Evolutionary conservation across 2,888 invertebrate species (phyloP), one percentile per base, ranked within the genome.

Genomic region (Nineta flava): DNA sequence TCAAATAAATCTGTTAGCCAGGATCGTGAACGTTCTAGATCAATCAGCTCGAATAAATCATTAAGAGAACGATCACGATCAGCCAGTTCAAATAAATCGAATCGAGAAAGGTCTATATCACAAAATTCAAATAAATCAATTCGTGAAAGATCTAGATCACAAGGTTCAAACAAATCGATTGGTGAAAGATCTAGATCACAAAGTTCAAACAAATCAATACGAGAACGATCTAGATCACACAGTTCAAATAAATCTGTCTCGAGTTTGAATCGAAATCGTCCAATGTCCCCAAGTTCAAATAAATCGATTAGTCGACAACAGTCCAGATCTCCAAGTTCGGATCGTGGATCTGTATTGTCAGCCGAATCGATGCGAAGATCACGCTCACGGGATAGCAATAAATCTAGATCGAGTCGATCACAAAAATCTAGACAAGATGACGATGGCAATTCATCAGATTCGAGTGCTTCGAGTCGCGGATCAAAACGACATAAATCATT

Each of bases 391-490:
- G 34, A 32, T 15, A 16, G 16, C 10, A 13, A 16, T 46, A 46
- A 46, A 46, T 46, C 46, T 9, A 19, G 34, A 41, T 49, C 49
- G 2, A 13, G 53, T 31, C 45, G 53, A 50, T 17, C 53, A 52
- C 34, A 54, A 40, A 59, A 60, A 47, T 57, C 55, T 13, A 60
- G 62, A 9, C 59, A 60, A 53, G 51, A 59, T 26, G 62, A 62
- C 21, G 63, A 64, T 55, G 66, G 64, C 13, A 64, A 62, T 53
- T 59, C 62, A 31, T 66, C 66, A 9, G 66, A 67, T 61, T 66
- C 65, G 1, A 66, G 65, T 52, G 55, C 58, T 32, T 64, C 65
- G 17, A 68, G 67, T 55, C 35, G 45, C 16, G 45, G 38, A 12
- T 49, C 49, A n/a, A 49, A 41, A 13, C 44, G 70, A 59, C 53